These are phyloP conservation scores for Candoia aspera DNA, from an alignment of 2,113 vertebrate genomes.

Conservation along the genomic window DNA sequence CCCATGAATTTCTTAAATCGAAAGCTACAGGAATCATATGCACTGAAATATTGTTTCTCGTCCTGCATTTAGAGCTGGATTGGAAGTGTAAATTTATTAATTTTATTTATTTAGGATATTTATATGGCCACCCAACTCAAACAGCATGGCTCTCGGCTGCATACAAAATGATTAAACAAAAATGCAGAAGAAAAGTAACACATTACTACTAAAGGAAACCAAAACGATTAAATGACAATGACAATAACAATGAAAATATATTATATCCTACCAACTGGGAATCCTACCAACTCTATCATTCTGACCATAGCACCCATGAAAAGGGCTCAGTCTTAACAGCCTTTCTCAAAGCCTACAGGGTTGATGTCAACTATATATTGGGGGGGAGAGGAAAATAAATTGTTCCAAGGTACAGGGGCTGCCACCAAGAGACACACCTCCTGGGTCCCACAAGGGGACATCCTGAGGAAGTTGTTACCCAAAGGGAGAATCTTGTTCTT, in stretches of 20 bases:
- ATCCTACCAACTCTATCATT: conserved; percentile 7
- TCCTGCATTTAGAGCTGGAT: not conserved
- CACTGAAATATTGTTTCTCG: not conserved
- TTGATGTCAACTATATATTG: not conserved
- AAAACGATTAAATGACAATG: not conserved
- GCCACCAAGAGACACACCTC: not conserved
- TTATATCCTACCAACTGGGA: not conserved
- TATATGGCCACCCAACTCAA: not conserved
- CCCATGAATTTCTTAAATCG: not conserved
- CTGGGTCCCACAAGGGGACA: not conserved
- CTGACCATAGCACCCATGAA: not conserved
- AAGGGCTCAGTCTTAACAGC: not conserved
- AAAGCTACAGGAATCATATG: not conserved
- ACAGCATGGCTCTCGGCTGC: not conserved
- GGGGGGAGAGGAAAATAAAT: not conserved
- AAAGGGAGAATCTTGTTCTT: too few relatives aligned
- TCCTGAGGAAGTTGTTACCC: too few relatives aligned
- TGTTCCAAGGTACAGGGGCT: not conserved
- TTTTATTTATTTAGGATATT: not conserved
- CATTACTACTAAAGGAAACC: not conserved
- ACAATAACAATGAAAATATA: not conserved
- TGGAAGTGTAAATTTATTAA: conserved; percentile 3
- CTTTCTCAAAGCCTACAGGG: not conserved
- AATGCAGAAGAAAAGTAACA: not conserved
- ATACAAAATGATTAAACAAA: not conserved